Conservation (phyloP, 2,888 invertebrate species). For the Palloptera scutellata region DNA sequence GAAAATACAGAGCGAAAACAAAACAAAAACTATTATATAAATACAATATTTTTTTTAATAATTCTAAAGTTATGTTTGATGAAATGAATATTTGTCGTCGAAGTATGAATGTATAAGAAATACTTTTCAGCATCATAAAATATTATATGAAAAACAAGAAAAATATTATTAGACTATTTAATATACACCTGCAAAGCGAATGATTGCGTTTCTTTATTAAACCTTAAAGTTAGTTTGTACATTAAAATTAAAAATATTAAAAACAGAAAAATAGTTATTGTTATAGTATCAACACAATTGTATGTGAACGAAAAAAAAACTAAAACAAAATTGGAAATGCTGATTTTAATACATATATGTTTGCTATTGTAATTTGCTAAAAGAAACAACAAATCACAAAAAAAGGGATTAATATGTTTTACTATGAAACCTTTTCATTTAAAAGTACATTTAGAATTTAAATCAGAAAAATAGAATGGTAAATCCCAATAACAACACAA, state of each 20-base stretch:
- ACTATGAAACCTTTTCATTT: constrained; percentile 27
- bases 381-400: constrained; percentile 16
- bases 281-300: constrained; percentile 34
- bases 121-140: constrained; percentile 39
- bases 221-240: constrained; percentile 55
- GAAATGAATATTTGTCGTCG: constrained; percentile 49
- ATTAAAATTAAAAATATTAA: constrained; percentile 53
- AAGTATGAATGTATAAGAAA: constrained; percentile 51
- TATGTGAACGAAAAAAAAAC: constrained; percentile 43
- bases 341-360: constrained; percentile 31
- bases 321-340: constrained; percentile 28
- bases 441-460: constrained; percentile 18
- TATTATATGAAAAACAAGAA: constrained; percentile 18
- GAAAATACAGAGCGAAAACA: constrained; percentile 31
- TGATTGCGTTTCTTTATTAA: constrained; percentile 42
- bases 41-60: constrained; percentile 32
- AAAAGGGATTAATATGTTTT: constrained; percentile 25
- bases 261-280: constrained; percentile 31
- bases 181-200: constrained; percentile 42
- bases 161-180: constrained; percentile 45
- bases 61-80: constrained; percentile 44
- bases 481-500: constrained; percentile 12
- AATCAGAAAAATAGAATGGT: constrained; percentile 27
- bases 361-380: constrained; percentile 35
- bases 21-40: constrained; percentile 36